These are phyloP conservation scores for Rhinatrema bivittatum DNA, from an alignment of 2,797 vertebrate genomes.

Conservation along the genomic window DNA sequence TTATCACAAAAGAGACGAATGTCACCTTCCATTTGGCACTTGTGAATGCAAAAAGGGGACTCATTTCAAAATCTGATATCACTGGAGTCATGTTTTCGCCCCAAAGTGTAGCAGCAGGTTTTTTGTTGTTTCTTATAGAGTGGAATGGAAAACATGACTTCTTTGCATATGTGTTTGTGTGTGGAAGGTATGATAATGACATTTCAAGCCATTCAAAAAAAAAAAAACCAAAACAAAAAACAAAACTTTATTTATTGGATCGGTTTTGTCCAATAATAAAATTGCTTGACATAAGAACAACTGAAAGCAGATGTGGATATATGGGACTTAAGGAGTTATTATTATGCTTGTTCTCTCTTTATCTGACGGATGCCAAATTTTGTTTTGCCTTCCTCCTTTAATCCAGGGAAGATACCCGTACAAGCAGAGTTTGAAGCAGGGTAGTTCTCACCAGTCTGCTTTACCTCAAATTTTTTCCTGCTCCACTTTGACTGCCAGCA, in stretches of 20 bases:
- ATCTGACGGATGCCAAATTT: slow-evolving; percentile 38
- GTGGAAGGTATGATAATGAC: slow-evolving; percentile 47
- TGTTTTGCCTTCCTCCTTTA: no score
- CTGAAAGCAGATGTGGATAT: slow-evolving; percentile 59
- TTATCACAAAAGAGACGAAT: not conserved
- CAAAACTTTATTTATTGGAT: slow-evolving; percentile 51
- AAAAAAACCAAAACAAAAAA: no score
- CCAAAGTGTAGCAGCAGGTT: not conserved
- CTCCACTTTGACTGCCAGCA: no score
- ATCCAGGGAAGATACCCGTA: no score
- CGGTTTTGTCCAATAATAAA: slow-evolving; percentile 59
- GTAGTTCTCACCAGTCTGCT: no score
- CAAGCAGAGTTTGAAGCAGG: no score
- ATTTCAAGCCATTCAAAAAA: slow-evolving; percentile 58
- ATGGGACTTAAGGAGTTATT: slow-evolving; percentile 39
- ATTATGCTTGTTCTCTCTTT: slow-evolving; percentile 21
- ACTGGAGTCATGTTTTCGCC: not conserved
- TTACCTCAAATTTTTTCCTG: no score
- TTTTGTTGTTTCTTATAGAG: not conserved
- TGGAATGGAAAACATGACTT: slow-evolving; percentile 31
- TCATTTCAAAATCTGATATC: not conserved
- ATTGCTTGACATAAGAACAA: slow-evolving; percentile 57
- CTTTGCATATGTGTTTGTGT: slow-evolving; percentile 19
- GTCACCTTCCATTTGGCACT: not conserved
- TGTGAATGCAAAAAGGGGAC: not conserved